A percentile compares a stretch with the other conserved stretches of the same genome.
Evolutionary conservation across 2,888 invertebrate species (phyloP).

Genomic region (Tromatobia lineatoria): DNA sequence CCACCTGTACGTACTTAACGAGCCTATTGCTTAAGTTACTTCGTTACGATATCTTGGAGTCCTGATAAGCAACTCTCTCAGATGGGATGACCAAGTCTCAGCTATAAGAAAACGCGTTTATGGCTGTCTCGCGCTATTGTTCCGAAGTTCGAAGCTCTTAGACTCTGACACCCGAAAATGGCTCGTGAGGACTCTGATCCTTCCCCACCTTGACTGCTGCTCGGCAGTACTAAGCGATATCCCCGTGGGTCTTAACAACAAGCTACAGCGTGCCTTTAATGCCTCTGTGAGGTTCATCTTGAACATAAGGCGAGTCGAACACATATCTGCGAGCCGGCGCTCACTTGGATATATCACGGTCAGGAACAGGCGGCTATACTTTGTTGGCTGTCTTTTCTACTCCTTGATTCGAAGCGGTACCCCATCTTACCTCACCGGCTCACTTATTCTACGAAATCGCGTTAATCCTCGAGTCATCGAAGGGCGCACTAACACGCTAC

Average conservation of each 20-base stretch:
- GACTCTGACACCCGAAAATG: neutral
- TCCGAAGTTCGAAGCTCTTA: neutral
- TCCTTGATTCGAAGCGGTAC: neutral
- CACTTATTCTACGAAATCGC: neutral
- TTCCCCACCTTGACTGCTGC: constrained; percentile 9
- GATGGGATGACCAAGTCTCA: too few relatives aligned
- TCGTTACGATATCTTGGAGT: too few relatives aligned
- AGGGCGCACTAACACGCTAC: neutral
- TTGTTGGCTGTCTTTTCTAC: constrained; percentile 2
- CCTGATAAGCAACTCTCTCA: too few relatives aligned
- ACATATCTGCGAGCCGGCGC: too few relatives aligned
- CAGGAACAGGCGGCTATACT: neutral
- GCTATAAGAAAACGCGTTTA: neutral
- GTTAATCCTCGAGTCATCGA: neutral
- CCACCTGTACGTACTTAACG: too few relatives aligned
- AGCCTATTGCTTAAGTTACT: too few relatives aligned
- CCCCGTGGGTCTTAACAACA: neutral
- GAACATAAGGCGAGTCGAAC: too few relatives aligned
- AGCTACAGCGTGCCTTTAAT: too few relatives aligned
- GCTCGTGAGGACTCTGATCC: neutral
- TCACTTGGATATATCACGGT: neutral
- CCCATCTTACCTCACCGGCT: constrained; percentile 1
- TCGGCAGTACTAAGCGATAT: neutral
- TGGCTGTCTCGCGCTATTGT: neutral
- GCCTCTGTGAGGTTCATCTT: too few relatives aligned